These are phyloP conservation scores for Crenichthys baileyi DNA, from an alignment of 2,797 vertebrate species.

Conservation along the genomic window DNA sequence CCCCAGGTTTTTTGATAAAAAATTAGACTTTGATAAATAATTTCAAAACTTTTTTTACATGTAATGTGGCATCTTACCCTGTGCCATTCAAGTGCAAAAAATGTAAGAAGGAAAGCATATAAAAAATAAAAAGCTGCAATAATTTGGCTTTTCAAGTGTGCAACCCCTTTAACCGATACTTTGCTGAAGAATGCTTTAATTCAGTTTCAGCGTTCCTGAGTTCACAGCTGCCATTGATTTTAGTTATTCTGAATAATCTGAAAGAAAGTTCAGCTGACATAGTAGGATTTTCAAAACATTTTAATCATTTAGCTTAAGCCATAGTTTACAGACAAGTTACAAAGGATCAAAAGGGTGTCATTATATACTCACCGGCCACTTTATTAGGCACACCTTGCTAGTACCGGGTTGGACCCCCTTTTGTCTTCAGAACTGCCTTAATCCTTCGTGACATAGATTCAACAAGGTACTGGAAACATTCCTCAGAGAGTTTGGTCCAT, in stretches of 20 bases:
- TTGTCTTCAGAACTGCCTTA: no score
- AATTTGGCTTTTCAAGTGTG: neutral
- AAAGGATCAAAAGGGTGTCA: neutral
- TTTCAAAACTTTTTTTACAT: neutral
- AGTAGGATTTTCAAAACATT: neutral
- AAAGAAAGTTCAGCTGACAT: neutral
- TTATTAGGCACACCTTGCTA: no score
- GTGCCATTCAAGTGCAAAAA: neutral
- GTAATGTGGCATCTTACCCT: neutral
- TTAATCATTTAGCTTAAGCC: no score
- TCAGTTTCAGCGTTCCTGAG: no score
- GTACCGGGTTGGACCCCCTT: no score
- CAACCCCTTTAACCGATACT: neutral
- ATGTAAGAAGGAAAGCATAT: neutral
- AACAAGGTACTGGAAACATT: no score
- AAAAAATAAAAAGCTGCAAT: neutral
- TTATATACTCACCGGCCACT: neutral
- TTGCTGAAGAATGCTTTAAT: no score
- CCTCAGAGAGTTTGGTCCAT: no score
- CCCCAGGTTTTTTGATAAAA: neutral
- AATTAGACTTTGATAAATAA: neutral
- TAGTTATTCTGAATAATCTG: neutral
- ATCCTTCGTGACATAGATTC: no score
- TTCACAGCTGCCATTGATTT: neutral
- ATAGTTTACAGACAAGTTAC: neutral